phyloP scores from a whole-genome alignment of 1,140 invertebrate species.

The Dreissena rostriformis region DNA sequence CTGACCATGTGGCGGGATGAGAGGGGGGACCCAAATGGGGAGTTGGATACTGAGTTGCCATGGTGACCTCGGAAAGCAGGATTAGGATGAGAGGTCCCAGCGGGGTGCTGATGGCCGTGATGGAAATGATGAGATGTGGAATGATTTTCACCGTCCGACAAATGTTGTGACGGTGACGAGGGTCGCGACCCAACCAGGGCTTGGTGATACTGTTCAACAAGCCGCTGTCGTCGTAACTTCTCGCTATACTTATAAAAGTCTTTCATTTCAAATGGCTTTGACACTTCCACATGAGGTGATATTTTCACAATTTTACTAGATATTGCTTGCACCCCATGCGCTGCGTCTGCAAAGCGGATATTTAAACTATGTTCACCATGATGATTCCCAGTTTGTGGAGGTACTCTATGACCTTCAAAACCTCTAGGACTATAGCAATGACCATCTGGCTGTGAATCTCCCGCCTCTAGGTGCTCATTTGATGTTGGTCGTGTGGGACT shows the following conservation, averaged over 20 bases:
- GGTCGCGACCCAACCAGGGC: slow-evolving; percentile 64
- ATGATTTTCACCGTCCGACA: slow-evolving; percentile 58
- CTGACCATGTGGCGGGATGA: slow-evolving; percentile 52
- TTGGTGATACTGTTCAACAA: slow-evolving; percentile 70
- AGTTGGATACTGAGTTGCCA: slow-evolving; percentile 24
- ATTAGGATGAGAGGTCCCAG: not conserved
- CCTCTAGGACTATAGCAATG: slow-evolving; percentile 64
- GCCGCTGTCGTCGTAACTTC: slow-evolving; percentile 88
- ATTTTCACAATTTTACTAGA: slow-evolving; percentile 66
- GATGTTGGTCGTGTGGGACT: slow-evolving; percentile 30
- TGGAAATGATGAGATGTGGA: slow-evolving; percentile 33
- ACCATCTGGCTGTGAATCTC: slow-evolving; percentile 8
- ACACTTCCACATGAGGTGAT: slow-evolving; percentile 90
- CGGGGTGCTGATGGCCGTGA: slow-evolving; percentile 9
- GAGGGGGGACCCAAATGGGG: slow-evolving; percentile 36
- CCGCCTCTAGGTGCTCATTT: slow-evolving; percentile 20
- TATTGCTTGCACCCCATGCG: slow-evolving; percentile 37
- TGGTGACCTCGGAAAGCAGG: slow-evolving; percentile 6
- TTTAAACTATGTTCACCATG: slow-evolving; percentile 44
- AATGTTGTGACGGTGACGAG: slow-evolving; percentile 63
- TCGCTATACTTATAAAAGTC: slow-evolving; percentile 99
- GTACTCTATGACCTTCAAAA: slow-evolving; percentile 51
- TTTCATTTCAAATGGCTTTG: slow-evolving; percentile 97
- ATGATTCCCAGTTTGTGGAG: slow-evolving; percentile 1
- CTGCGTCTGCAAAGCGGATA: slow-evolving; percentile 8